These are phyloP conservation scores for Cryptotermes secundus DNA, from an alignment of 1,140 invertebrate species.

Conservation along the genomic window DNA sequence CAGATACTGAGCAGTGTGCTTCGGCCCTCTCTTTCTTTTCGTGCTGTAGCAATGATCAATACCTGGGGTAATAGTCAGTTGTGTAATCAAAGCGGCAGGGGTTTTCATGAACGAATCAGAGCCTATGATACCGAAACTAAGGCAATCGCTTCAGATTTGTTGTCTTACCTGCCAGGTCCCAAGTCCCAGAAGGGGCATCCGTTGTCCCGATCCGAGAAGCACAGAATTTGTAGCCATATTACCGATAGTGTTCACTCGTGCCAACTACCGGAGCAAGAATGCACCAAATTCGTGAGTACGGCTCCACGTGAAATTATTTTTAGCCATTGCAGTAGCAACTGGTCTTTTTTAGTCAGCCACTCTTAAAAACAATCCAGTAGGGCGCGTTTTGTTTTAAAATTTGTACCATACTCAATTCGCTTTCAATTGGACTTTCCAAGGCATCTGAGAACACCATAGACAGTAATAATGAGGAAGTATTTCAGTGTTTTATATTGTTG, in stretches of 20 bases:
- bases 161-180: constrained; percentile 24
- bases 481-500: too few species aligned
- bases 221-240: constrained; percentile 11
- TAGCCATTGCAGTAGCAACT: neutral
- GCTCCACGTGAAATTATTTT: constrained; percentile 12
- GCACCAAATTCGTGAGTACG: neutral
- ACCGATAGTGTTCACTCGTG: neutral
- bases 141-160: neutral
- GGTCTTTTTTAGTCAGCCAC: neutral
- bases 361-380: neutral
- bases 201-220: neutral
- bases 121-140: neutral
- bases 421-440: too few species aligned
- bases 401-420: too few species aligned
- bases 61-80: neutral
- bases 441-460: too few species aligned
- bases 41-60: neutral
- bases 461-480: too few species aligned
- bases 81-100: neutral
- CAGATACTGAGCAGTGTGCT: neutral
- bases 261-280: constrained; percentile 14
- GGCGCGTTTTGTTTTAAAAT: neutral
- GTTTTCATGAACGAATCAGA: neutral
- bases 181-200: constrained; percentile 21
- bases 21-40: neutral